Conservation (phyloP, 2,888 invertebrate genomes). For the Hirtodrosophila cameraria region DNA sequence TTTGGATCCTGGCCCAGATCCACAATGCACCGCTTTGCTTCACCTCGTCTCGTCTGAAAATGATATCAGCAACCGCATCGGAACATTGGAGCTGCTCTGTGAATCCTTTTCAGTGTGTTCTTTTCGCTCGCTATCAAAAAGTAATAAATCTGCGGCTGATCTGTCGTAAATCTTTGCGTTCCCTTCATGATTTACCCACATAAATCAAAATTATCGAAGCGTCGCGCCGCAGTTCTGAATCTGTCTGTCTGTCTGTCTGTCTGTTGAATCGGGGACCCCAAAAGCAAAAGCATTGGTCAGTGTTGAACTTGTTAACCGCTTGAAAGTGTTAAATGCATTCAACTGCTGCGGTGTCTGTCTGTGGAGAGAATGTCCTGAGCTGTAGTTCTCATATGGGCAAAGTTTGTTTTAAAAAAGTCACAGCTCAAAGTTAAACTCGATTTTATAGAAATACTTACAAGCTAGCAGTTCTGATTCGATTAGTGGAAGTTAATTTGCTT, state of each 20-base stretch:
- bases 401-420: too few species aligned
- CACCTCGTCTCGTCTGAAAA: background rate
- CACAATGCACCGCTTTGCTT: background rate
- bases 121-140: constrained; percentile 78
- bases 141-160: constrained; percentile 82
- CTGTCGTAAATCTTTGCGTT: constrained; percentile 82
- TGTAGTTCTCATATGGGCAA: background rate
- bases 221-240: constrained; percentile 46
- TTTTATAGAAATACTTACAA: too few species aligned
- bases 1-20: constrained; percentile 30
- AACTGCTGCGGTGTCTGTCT: constrained; percentile 40
- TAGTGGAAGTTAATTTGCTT: too few species aligned
- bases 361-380: constrained; percentile 19
- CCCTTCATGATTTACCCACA: constrained; percentile 82
- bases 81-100: constrained; percentile 7
- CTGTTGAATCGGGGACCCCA: constrained; percentile 13
- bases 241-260: too few species aligned
- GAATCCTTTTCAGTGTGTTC: constrained; percentile 53
- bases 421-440: too few species aligned
- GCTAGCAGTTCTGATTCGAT: too few species aligned
- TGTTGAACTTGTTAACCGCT: constrained; percentile 62
- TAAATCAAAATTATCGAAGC: constrained; percentile 83
- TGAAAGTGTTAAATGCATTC: constrained; percentile 77
- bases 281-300: constrained; percentile 31
- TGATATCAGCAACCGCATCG: constrained; percentile 27